Conservation (phyloP, 2,797 vertebrate species). For the Gallinago stenura region DNA sequence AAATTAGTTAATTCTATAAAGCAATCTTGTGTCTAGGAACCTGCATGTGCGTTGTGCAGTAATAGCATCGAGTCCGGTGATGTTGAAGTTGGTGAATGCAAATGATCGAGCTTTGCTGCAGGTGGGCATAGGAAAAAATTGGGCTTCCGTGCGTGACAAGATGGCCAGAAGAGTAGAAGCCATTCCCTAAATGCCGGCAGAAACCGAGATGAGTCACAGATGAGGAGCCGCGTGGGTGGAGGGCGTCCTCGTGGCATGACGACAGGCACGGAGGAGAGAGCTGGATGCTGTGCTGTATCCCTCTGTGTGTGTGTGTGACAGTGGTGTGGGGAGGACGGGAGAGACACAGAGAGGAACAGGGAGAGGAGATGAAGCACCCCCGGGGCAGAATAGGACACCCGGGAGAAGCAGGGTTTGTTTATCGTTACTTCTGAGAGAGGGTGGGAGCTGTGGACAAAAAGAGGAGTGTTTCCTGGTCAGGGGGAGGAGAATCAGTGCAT, state of each 20-base stretch:
- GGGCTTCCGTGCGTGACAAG: neutral
- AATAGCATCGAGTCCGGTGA: accelerated
- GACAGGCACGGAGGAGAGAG: neutral
- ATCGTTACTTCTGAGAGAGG: accelerated
- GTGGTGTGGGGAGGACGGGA: neutral
- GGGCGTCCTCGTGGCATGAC: neutral
- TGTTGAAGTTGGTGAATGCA: neutral
- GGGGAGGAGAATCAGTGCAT: neutral
- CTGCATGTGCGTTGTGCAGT: accelerated
- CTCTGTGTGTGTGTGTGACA: accelerated
- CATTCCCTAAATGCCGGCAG: neutral
- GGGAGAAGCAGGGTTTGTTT: accelerated
- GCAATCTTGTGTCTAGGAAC: neutral
- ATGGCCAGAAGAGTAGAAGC: neutral
- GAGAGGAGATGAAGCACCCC: neutral
- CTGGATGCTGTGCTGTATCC: neutral
- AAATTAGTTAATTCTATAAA: neutral
- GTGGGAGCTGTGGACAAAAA: neutral
- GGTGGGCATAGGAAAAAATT: neutral
- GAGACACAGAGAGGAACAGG: neutral
- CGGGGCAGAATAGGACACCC: accelerated
- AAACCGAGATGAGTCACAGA: neutral
- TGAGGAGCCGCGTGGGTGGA: neutral
- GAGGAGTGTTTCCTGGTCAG: neutral
- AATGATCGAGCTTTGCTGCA: neutral